Conservation (phyloP, 2,113 vertebrate species). For the Clarias batrachus region DNA sequence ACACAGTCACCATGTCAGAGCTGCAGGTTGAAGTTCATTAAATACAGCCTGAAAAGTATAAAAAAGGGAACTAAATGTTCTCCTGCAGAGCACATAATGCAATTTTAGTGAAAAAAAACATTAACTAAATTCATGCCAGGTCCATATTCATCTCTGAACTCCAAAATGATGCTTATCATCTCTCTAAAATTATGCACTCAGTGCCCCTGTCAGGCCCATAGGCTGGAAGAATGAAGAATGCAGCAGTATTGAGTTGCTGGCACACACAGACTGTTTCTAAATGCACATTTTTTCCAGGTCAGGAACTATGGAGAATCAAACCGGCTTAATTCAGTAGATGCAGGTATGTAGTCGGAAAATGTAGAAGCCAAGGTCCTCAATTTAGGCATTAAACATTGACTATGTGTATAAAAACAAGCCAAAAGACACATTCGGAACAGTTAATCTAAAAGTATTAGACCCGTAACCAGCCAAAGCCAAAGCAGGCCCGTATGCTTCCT, state of each 20-base stretch:
- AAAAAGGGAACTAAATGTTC: constrained; percentile 38
- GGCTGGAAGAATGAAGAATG: constrained; percentile 46
- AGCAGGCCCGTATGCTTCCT: neutral
- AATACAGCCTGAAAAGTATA: constrained; percentile 34
- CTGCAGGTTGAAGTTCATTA: constrained; percentile 17
- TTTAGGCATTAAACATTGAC: constrained; percentile 13
- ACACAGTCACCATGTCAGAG: constrained; percentile 1
- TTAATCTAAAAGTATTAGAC: neutral
- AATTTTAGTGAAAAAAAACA: constrained; percentile 51
- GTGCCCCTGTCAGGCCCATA: constrained; percentile 44
- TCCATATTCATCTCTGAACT: constrained; percentile 51
- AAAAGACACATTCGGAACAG: constrained; percentile 13
- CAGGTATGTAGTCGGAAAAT: constrained; percentile 42
- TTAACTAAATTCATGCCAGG: constrained; percentile 37
- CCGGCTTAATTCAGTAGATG: constrained; percentile 35
- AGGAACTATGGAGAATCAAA: constrained; percentile 46
- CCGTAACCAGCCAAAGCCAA: neutral
- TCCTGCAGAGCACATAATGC: constrained; percentile 49
- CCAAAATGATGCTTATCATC: constrained; percentile 59
- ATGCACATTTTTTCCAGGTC: constrained; percentile 52
- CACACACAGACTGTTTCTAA: constrained; percentile 39
- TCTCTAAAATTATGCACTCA: constrained; percentile 55
- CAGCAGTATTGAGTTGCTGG: constrained; percentile 52
- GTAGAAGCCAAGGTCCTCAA: constrained; percentile 26
- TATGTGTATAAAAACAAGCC: neutral